A percentile compares a stretch with the other conserved stretches of the same genome.
These are phyloP conservation scores for Luperina nickerlii DNA, from an alignment of 2,888 invertebrate genomes.

Conservation along the genomic window DNA sequence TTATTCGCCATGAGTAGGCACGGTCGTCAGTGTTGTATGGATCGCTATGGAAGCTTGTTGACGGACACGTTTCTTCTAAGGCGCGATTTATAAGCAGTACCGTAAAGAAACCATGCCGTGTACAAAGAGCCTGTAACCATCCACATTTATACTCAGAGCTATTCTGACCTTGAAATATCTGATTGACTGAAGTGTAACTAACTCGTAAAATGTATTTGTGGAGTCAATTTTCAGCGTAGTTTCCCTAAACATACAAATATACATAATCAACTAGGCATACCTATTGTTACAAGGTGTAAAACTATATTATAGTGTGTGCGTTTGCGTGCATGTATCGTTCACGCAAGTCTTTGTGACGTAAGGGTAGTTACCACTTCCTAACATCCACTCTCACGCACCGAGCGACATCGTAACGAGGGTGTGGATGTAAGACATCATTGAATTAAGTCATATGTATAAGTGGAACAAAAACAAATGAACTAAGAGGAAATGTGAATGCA, in stretches of 20 bases:
- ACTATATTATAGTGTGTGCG: constrained; percentile 9
- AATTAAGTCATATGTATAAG: constrained; percentile 2
- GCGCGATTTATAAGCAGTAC: neutral
- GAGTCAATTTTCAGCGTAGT: neutral
- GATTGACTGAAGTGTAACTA: neutral
- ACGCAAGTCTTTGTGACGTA: constrained; percentile 64
- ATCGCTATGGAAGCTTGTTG: no score
- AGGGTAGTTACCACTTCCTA: constrained; percentile 65
- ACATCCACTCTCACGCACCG: constrained; percentile 37
- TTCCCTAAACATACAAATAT: neutral
- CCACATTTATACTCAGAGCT: neutral
- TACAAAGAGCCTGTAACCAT: neutral
- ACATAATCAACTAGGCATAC: neutral
- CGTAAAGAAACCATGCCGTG: neutral
- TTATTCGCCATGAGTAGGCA: no score
- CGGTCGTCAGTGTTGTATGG: no score
- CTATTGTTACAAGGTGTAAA: constrained; percentile 23
- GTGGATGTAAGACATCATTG: neutral
- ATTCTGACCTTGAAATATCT: constrained; percentile 12
- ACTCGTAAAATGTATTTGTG: neutral
- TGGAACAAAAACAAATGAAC: constrained; percentile 24
- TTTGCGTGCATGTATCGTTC: constrained; percentile 48
- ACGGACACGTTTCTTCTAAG: no score
- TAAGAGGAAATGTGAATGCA: neutral
- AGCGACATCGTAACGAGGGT: constrained; percentile 44